Percentiles rank a stretch among this genome's conserved stretches.
These are phyloP conservation scores for Caenorhabditis auriculariae DNA, from an alignment of 2,888 invertebrate species.

Conservation along the genomic window DNA sequence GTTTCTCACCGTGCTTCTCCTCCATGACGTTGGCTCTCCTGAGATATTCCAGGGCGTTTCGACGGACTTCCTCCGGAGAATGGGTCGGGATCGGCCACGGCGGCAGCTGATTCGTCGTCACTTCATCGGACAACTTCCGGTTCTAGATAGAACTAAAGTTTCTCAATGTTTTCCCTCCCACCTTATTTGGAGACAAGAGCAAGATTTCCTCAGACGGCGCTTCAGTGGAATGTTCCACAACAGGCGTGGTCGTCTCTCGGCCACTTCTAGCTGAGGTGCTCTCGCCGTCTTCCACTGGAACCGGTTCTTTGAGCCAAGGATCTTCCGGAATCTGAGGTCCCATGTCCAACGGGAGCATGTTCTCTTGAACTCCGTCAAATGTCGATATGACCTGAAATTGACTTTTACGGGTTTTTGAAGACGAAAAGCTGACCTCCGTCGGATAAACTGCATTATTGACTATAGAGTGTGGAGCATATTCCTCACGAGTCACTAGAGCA, in stretches of 20 bases:
- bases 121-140: too few species aligned
- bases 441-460: slow-evolving; percentile 13
- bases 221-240: too few species aligned
- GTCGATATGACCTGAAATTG: slow-evolving; percentile 5
- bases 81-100: not conserved
- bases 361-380: slow-evolving; percentile 3
- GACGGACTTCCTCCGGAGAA: too few species aligned
- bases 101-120: too few species aligned
- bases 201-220: too few species aligned
- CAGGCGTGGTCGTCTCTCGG: not conserved
- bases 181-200: too few species aligned
- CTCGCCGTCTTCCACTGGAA: slow-evolving; percentile 3
- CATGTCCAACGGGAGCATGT: not conserved
- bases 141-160: too few species aligned
- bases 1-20: too few species aligned
- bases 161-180: too few species aligned
- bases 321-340: slow-evolving; percentile 9
- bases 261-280: not conserved
- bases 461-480: slow-evolving; percentile 26
- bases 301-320: slow-evolving; percentile 29
- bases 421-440: slow-evolving; percentile 13
- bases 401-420: not conserved
- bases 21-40: too few species aligned
- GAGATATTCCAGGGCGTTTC: too few species aligned
- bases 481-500: slow-evolving; percentile 18